Percentiles rank a stretch among this genome's conserved stretches.
Conservation (phyloP, 1,140 invertebrate genomes). For the Drosophila mojavensis region DNA sequence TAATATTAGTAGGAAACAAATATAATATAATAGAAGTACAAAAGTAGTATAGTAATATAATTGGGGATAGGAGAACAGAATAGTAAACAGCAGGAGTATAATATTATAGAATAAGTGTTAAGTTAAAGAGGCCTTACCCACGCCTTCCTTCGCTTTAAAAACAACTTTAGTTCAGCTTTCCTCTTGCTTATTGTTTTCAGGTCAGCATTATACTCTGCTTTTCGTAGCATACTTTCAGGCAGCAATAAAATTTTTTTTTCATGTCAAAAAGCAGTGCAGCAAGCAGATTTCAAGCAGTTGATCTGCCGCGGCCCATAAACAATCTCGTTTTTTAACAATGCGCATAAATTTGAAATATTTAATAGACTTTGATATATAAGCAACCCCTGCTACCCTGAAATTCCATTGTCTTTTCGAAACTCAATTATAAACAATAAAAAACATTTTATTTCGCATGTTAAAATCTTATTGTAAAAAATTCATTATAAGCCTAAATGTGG, state of each 20-base stretch:
- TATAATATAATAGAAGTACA: too few relatives aligned
- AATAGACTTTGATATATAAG: not conserved
- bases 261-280: conserved; percentile 18
- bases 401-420: not conserved
- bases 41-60: too few relatives aligned
- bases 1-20: too few relatives aligned
- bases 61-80: too few relatives aligned
- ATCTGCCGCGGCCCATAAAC: not conserved
- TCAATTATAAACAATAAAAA: conserved; percentile 18
- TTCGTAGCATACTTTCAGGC: conserved; percentile 18
- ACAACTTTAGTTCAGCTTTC: too few relatives aligned
- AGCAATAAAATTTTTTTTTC: too few relatives aligned
- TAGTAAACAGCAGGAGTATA: too few relatives aligned
- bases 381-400: too few relatives aligned
- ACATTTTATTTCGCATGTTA: conserved; percentile 23
- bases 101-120: too few relatives aligned
- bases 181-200: not conserved
- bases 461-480: conserved; percentile 52
- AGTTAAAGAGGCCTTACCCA: too few relatives aligned
- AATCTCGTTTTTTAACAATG: not conserved
- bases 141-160: too few relatives aligned
- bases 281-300: too few relatives aligned
- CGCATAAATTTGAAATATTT: conserved; percentile 17
- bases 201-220: not conserved
- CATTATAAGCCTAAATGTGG: conserved; percentile 41